Conservation (phyloP, 2,113 vertebrate species). For the Elanoides forficatus region DNA sequence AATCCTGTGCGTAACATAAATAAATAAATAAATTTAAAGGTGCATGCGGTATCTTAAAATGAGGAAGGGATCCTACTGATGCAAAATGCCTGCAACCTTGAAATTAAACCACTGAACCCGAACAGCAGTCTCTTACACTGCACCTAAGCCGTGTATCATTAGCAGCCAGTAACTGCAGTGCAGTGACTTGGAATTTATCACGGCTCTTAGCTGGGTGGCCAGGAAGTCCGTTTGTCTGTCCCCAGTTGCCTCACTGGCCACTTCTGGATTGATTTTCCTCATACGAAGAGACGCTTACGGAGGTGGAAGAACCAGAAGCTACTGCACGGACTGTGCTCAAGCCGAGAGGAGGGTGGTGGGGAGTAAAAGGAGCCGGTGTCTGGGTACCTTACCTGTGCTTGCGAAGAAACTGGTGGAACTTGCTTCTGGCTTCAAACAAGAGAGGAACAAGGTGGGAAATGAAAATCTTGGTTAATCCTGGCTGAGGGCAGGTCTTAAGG, state of each 20-base stretch:
- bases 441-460: background rate
- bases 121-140: no score
- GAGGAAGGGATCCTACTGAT: background rate
- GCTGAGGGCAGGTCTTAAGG: background rate
- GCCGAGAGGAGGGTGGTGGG: background rate
- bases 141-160: rapidly evolving
- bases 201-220: background rate
- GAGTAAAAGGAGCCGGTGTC: background rate
- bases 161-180: background rate
- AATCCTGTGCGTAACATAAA: background rate
- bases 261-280: background rate
- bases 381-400: no score
- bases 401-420: background rate
- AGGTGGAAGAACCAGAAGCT: background rate
- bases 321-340: background rate
- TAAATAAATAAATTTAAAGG: no score
- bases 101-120: background rate
- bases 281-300: background rate
- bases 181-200: background rate
- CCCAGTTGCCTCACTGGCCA: background rate
- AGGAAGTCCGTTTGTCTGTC: background rate
- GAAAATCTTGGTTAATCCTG: background rate
- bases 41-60: background rate
- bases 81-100: background rate
- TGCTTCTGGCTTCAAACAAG: background rate